Evolutionary conservation across 2,113 vertebrate species (phyloP).

Genomic region (Montifringilla adamsi): DNA sequence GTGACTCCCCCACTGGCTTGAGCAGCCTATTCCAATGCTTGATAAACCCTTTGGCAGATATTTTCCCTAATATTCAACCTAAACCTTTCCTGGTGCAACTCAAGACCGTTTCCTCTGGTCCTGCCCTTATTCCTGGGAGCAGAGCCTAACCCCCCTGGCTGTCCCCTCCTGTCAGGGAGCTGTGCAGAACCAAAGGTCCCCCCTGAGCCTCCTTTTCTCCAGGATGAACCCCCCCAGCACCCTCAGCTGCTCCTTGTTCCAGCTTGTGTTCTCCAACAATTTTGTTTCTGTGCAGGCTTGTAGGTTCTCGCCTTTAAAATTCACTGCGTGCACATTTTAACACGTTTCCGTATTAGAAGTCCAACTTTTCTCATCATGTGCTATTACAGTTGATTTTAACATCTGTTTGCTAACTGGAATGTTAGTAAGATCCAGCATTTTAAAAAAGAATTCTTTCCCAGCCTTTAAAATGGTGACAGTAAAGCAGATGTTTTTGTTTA

Average conservation of each 20-base stretch:
- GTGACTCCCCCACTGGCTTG: not conserved
- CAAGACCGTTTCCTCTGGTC: not conserved
- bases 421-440: conserved; percentile 5
- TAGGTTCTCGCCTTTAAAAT: not conserved
- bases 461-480: not conserved
- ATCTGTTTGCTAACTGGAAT: conserved; percentile 17
- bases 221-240: not conserved
- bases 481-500: conserved; percentile 50
- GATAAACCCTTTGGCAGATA: not conserved
- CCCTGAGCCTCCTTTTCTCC: not conserved
- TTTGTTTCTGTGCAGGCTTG: not conserved
- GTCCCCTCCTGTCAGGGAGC: not conserved
- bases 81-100: not conserved
- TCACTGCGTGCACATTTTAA: not conserved
- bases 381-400: not conserved
- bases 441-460: not conserved
- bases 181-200: not conserved
- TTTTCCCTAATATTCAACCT: not conserved
- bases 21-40: not conserved
- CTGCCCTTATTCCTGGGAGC: not conserved
- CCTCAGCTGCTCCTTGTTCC: not conserved
- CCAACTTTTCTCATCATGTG: not conserved
- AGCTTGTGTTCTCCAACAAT: not conserved
- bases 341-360: not conserved
- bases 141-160: not conserved